Base-by-base conservation (phyloP, 1,140 invertebrate species). In the Drosophila tsacasi region DNA sequence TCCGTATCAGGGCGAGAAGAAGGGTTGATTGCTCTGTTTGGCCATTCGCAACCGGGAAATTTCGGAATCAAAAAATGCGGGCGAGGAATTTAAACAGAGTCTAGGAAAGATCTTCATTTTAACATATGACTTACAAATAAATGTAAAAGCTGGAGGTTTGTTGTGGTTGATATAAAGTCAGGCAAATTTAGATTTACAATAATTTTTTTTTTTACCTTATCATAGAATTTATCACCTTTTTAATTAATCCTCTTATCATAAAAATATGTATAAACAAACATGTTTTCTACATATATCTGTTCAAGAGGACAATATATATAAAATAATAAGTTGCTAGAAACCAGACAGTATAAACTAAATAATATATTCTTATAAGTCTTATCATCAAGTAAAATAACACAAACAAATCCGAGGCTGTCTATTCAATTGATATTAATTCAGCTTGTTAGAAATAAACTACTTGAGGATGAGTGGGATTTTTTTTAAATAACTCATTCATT, bases 41-140 rank as follows among this genome's bases (percentile, higher is more conserved):
- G 12, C 17, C 19, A 35, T 46, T 47, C 21, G 5, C 21, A 66
- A 30, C 39, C 10, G 3, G 4, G 12, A 8, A 58, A 58, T 39
- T 50, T 58, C 9, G 19, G 32, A 58, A 69, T 71, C 15, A 17
- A 46, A 57, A 66, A 60, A 61, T 61, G 32, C 21, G 5, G 19
- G 5, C 5, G 6, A 17, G 35, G 55, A 58, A 46, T 66, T 35
- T 39, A 15, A 25, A 6, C 12, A 27, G 25, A 61, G 10, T 62
- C 30, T 32, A 23, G 35, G 25, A 7, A n/a, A 42, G 27, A 32
- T n/a, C 54, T 39, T 21, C 5, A 55, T 23, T 23, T 23, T 3
- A 23, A 37, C 32, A 37, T 21, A 37, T 21, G 52, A 17, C 17
- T 23, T 55, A 17, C 32, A 54, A 21, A 15, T 21, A 37, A 37